Percentiles rank a stretch among this genome's conserved stretches.
phyloP scores from a whole-genome alignment of 2,797 vertebrate species.

The Nannoperca obscura region DNA sequence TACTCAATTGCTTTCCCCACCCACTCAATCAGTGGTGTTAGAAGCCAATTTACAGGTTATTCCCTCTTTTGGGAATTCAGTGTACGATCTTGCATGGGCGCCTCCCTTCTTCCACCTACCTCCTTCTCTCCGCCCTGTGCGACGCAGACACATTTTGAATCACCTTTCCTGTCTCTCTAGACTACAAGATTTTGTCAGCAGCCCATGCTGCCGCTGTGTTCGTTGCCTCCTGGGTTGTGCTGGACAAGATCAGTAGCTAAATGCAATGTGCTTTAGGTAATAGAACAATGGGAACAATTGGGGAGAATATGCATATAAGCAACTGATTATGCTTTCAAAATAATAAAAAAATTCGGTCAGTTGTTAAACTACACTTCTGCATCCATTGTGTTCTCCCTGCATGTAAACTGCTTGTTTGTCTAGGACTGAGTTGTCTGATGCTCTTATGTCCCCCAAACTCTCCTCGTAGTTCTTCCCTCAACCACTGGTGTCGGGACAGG shows the following conservation, averaged over 20 bases:
- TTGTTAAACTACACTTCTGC: not conserved
- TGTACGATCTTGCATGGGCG: too few relatives aligned
- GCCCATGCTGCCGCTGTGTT: not conserved
- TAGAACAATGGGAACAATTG: not conserved
- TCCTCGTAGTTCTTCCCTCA: not conserved
- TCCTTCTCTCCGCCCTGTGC: too few relatives aligned
- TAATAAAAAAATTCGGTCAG: not conserved
- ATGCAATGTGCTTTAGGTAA: not conserved
- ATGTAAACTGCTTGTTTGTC: not conserved
- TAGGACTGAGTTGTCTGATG: not conserved
- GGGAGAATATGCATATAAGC: conserved; percentile 1
- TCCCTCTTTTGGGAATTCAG: not conserved
- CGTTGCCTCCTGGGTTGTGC: not conserved
- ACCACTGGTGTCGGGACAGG: not conserved
- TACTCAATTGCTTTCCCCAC: conserved; percentile 12
- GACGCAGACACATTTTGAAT: too few relatives aligned
- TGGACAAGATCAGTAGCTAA: not conserved
- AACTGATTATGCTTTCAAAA: not conserved
- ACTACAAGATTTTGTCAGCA: not conserved
- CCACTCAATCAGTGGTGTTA: conserved; percentile 1
- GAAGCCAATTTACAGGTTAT: conserved; percentile 11
- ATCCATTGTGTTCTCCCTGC: not conserved
- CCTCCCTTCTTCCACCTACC: too few relatives aligned
- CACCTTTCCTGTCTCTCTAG: too few relatives aligned
- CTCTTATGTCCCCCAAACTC: not conserved